Conservation (phyloP, 2,113 vertebrate genomes). For the Ptilorrhoa leucosticta region DNA sequence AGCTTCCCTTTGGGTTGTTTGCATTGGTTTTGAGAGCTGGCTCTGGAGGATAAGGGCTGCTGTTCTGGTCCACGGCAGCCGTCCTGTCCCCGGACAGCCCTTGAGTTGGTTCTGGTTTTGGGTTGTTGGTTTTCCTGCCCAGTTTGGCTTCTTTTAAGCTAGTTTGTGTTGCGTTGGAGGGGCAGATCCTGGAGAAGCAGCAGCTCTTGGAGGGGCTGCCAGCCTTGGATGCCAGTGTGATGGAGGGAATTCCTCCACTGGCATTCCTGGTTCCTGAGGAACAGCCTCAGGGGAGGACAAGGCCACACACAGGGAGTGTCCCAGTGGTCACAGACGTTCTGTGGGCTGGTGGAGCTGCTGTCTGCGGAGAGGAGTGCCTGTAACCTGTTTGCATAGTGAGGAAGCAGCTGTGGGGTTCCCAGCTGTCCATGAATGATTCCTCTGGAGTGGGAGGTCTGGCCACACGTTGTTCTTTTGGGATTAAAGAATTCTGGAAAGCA, state of each 20-base stretch:
- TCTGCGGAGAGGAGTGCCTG: neutral
- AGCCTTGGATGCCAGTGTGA: neutral
- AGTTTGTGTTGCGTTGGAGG: neutral
- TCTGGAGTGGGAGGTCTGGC: accelerated
- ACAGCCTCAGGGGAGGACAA: neutral
- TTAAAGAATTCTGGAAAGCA: neutral
- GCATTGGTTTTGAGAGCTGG: neutral
- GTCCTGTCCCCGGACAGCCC: accelerated
- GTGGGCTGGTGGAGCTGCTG: neutral
- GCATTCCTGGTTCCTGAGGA: neutral
- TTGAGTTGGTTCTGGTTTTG: neutral
- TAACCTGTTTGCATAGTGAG: accelerated
- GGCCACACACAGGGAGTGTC: accelerated
- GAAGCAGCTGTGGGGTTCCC: neutral
- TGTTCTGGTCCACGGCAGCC: accelerated
- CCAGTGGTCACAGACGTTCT: accelerated
- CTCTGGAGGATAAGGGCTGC: neutral
- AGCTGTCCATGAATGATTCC: neutral
- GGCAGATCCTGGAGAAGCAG: neutral
- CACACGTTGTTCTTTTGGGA: accelerated
- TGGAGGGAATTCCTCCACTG: neutral
- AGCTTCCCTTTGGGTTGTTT: neutral
- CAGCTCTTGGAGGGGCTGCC: neutral
- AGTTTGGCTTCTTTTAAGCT: neutral
- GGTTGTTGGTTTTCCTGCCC: neutral